Conservation (phyloP, 2,888 invertebrate genomes). For the Drosophila demipolita region DNA sequence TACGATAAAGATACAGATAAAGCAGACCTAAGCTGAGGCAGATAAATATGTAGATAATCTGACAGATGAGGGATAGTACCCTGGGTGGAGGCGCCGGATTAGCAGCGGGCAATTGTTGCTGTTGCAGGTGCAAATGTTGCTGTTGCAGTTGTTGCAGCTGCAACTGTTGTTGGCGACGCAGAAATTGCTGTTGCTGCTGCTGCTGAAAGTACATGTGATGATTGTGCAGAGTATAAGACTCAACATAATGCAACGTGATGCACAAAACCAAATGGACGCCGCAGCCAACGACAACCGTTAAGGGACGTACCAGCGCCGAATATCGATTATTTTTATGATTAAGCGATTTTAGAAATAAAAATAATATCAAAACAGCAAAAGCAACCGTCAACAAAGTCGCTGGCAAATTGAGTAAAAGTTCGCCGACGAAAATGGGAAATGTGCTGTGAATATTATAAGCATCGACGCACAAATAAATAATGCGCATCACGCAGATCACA, state of each 20-base stretch:
- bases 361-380: conserved; percentile 94
- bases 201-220: conserved; percentile 83
- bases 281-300: conserved; percentile 92
- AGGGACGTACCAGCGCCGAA: conserved; percentile 90
- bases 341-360: conserved; percentile 92
- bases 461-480: conserved; percentile 95
- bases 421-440: conserved; percentile 91
- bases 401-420: conserved; percentile 93
- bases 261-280: conserved; percentile 92
- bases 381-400: conserved; percentile 95
- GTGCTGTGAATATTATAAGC: conserved; percentile 95
- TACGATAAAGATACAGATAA: conserved; percentile 93
- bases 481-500: conserved; percentile 92
- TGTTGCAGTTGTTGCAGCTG: conserved; percentile 66
- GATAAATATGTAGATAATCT: conserved; percentile 94
- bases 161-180: conserved; percentile 74
- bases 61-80: conserved; percentile 91
- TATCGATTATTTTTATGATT: conserved; percentile 90
- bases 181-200: conserved; percentile 78
- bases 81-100: conserved; percentile 83
- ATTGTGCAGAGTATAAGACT: conserved; percentile 86
- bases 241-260: conserved; percentile 92
- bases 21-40: conserved; percentile 93
- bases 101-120: conserved; percentile 51
- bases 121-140: conserved; percentile 54